phyloP scores from a whole-genome alignment of 2,888 invertebrate genomes.

The Panzeria rudis region DNA sequence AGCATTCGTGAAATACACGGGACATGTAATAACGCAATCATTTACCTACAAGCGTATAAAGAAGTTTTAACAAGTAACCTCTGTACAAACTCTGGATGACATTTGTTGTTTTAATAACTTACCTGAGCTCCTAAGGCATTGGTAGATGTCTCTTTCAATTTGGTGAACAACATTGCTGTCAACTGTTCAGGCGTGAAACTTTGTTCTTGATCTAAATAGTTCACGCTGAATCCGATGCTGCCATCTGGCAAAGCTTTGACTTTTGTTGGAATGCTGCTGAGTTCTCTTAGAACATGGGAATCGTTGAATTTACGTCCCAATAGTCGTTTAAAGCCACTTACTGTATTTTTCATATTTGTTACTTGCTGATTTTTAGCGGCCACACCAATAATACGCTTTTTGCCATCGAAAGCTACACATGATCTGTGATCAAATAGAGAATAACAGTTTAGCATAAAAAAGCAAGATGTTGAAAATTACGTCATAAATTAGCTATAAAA shows the following conservation, averaged over 20 bases:
- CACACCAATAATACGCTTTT: conserved; percentile 96
- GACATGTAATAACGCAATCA: conserved; percentile 97
- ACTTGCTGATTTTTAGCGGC: conserved; percentile 98
- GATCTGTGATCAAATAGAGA: conserved; percentile 87
- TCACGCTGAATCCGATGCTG: conserved; percentile 93
- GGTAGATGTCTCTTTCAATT: conserved; percentile 96
- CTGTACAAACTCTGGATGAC: neutral
- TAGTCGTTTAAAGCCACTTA: conserved; percentile 96
- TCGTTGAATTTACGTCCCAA: conserved; percentile 96
- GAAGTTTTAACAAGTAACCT: neutral
- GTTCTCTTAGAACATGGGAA: conserved; percentile 93
- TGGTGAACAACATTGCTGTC: conserved; percentile 97
- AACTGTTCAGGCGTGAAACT: conserved; percentile 96
- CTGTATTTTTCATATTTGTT: conserved; percentile 98
- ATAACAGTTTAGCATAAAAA: neutral
- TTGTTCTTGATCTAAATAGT: conserved; percentile 93
- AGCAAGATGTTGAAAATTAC: neutral
- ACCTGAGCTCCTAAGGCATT: conserved; percentile 92
- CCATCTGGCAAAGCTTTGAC: conserved; percentile 91
- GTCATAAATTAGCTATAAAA: conserved; percentile 25
- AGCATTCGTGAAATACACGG: conserved; percentile 96
- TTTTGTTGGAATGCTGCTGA: conserved; percentile 91
- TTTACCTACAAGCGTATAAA: conserved; percentile 85
- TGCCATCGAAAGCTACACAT: conserved; percentile 97
- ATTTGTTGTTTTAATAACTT: conserved; percentile 18